Conservation (phyloP, 2,888 invertebrate genomes). For the Leptura quadrifasciata region DNA sequence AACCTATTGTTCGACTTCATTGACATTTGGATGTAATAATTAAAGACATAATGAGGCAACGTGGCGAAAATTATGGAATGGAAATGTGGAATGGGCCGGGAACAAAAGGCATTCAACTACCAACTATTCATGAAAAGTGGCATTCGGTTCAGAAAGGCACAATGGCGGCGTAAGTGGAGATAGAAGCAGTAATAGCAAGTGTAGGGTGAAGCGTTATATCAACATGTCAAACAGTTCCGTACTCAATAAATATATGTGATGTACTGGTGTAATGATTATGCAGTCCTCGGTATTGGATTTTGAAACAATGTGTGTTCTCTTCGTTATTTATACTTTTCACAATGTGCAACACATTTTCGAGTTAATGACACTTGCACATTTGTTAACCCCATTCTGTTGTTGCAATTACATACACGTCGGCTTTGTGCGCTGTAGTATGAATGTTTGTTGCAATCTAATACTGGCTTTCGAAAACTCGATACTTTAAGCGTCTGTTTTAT, state of each 20-base stretch:
- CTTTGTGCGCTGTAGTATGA: not conserved
- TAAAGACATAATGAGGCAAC: slow-evolving; percentile 35
- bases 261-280: slow-evolving; percentile 38
- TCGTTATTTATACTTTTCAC: slow-evolving; percentile 57
- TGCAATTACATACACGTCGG: slow-evolving; percentile 38
- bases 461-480: not conserved
- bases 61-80: slow-evolving; percentile 34
- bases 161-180: slow-evolving; percentile 42
- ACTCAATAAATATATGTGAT: slow-evolving; percentile 60
- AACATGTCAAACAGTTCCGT: slow-evolving; percentile 59
- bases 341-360: slow-evolving; percentile 48
- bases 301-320: slow-evolving; percentile 43
- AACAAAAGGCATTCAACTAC: slow-evolving; percentile 43
- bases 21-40: slow-evolving; percentile 37
- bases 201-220: slow-evolving; percentile 53
- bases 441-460: not conserved
- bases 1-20: slow-evolving; percentile 36
- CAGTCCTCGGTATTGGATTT: slow-evolving; percentile 51
- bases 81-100: slow-evolving; percentile 13
- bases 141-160: slow-evolving; percentile 39
- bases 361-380: slow-evolving; percentile 60
- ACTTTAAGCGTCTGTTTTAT: slow-evolving; percentile 1
- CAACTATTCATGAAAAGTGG: slow-evolving; percentile 46
- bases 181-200: slow-evolving; percentile 43
- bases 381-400: slow-evolving; percentile 54